phyloP scores from a whole-genome alignment of 2,888 invertebrate genomes.

The Cephonodes hylas region DNA sequence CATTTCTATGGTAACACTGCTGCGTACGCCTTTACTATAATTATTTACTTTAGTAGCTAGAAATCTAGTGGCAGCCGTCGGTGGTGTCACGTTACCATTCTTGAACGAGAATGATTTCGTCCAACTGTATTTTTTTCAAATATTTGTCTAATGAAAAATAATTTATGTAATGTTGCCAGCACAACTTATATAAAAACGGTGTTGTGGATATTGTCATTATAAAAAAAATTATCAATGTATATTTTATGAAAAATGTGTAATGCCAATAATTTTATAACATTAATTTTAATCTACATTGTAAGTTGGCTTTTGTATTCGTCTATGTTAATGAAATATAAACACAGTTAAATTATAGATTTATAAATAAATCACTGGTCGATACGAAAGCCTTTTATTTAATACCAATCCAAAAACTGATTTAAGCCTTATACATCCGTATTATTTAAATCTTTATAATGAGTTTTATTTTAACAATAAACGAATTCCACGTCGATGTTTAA shows the following conservation, averaged over 20 bases:
- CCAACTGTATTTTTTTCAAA: neutral
- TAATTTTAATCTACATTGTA: neutral
- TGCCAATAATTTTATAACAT: neutral
- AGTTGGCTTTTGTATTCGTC: neutral
- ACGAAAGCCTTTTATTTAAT: neutral
- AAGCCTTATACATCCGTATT: too few relatives aligned
- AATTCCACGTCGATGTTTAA: too few relatives aligned
- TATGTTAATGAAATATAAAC: neutral
- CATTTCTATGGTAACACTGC: conserved; percentile 24
- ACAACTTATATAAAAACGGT: neutral
- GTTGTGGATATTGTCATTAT: neutral
- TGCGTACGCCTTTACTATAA: conserved; percentile 27
- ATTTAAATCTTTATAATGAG: too few relatives aligned
- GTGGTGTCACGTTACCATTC: conserved; percentile 78
- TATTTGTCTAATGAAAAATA: neutral
- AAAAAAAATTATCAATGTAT: neutral
- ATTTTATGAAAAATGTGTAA: neutral
- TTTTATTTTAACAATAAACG: too few relatives aligned
- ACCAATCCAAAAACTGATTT: too few relatives aligned
- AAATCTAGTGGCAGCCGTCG: conserved; percentile 71
- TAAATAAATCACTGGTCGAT: neutral
- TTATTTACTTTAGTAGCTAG: conserved; percentile 46
- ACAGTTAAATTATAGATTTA: neutral
- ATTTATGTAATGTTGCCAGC: neutral
- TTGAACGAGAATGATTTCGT: conserved; percentile 19